phyloP scores from a whole-genome alignment of 2,888 invertebrate genomes.

The Drosophila pseudotakahashii region DNA sequence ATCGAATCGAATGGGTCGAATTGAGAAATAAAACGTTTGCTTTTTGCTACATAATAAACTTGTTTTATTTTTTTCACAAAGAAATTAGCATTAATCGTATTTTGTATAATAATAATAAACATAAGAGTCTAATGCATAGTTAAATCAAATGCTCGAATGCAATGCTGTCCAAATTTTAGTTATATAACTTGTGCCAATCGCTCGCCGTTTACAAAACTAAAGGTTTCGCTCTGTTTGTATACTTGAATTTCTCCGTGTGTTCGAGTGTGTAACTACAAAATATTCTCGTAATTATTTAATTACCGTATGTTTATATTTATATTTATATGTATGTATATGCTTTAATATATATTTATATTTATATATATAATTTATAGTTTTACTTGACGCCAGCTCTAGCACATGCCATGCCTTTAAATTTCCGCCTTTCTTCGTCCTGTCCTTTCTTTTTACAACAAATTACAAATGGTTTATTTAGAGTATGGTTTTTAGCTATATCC shows the following conservation, averaged over 20 bases:
- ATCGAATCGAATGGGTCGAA: conserved; percentile 45
- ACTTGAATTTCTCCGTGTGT: conserved; percentile 25
- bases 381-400: conserved; percentile 57
- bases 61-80: conserved; percentile 70
- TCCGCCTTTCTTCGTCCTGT: conserved; percentile 12
- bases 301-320: conserved; percentile 63
- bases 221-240: conserved; percentile 29
- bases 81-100: conserved; percentile 74
- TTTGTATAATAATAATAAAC: conserved; percentile 70
- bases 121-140: conserved; percentile 64
- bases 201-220: conserved; percentile 74
- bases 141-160: conserved; percentile 77
- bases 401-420: conserved; percentile 36
- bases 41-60: conserved; percentile 78
- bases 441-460: conserved; percentile 75
- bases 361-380: conserved; percentile 63
- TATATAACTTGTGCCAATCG: conserved; percentile 75
- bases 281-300: conserved; percentile 60
- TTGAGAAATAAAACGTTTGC: conserved; percentile 56
- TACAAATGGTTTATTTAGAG: conserved; percentile 66
- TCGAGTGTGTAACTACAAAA: conserved; percentile 66
- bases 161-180: conserved; percentile 61
- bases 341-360: conserved; percentile 51
- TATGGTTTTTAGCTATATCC: conserved; percentile 50
- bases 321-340: conserved; percentile 68